These are phyloP conservation scores for Sinocyclocheilus anophthalmus DNA, from an alignment of 2,113 vertebrate species.

Conservation along the genomic window DNA sequence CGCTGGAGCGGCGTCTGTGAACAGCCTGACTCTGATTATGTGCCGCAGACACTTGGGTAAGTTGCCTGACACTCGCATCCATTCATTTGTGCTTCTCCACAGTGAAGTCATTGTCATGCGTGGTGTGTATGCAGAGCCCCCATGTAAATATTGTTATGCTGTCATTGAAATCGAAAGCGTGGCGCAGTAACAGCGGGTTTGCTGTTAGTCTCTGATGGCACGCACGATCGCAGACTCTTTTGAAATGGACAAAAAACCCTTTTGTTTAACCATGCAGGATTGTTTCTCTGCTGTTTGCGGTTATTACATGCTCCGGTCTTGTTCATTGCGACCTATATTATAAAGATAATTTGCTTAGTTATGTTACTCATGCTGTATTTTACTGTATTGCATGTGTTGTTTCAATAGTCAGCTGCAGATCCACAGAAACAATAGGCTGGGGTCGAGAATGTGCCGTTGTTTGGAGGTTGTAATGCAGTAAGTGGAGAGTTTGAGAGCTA, in stretches of 20 bases:
- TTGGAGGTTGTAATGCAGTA: background rate
- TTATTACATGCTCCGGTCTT: background rate
- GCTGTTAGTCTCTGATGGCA: conserved; percentile 20
- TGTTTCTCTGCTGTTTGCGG: background rate
- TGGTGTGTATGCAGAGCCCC: conserved; percentile 51
- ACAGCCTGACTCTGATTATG: conserved; percentile 50
- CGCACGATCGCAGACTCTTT: background rate
- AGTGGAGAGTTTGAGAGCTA: background rate
- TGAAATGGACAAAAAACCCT: background rate
- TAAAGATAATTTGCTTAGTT: background rate
- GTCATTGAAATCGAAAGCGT: conserved; percentile 32
- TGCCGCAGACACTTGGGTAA: conserved; percentile 55
- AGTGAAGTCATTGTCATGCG: conserved; percentile 56
- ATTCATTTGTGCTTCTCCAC: conserved; percentile 57
- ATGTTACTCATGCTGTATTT: background rate
- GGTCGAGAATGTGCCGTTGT: background rate
- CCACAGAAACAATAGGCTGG: conserved; percentile 2
- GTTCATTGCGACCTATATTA: background rate
- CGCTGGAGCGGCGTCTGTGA: conserved; percentile 21
- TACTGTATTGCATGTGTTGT: background rate
- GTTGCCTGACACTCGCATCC: conserved; percentile 38
- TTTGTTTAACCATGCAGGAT: background rate
- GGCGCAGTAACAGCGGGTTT: background rate
- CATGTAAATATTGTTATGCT: conserved; percentile 53
- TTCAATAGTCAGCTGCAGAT: background rate